phyloP scores from a whole-genome alignment of 2,888 invertebrate species.

The Agonopterix heracliana region DNA sequence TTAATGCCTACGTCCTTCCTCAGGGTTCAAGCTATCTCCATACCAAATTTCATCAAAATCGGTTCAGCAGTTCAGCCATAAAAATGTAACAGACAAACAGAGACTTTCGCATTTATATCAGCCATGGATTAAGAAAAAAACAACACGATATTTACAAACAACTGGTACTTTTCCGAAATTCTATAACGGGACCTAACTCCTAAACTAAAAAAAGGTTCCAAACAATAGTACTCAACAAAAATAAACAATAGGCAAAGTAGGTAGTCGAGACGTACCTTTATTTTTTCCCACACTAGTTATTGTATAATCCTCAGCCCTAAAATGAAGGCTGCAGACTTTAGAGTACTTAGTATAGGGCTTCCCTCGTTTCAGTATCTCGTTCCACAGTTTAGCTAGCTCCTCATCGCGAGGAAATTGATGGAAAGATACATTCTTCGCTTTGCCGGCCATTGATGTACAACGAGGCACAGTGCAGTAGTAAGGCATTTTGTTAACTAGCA shows the following conservation, averaged over 20 bases:
- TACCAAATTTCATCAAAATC: too few relatives aligned
- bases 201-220: too few relatives aligned
- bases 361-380: slow-evolving; percentile 61
- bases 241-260: not conserved
- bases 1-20: too few relatives aligned
- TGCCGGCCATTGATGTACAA: slow-evolving; percentile 71
- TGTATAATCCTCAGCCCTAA: slow-evolving; percentile 62
- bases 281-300: slow-evolving; percentile 65
- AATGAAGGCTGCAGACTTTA: slow-evolving; percentile 70
- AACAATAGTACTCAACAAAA: too few relatives aligned
- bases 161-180: too few relatives aligned
- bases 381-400: slow-evolving; percentile 62
- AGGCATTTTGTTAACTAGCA: slow-evolving; percentile 55
- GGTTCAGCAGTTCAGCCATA: too few relatives aligned
- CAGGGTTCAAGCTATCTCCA: too few relatives aligned
- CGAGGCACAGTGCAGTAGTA: slow-evolving; percentile 72
- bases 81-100: too few relatives aligned
- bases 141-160: too few relatives aligned
- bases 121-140: too few relatives aligned
- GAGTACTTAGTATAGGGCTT: slow-evolving; percentile 72
- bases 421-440: slow-evolving; percentile 68
- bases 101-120: too few relatives aligned
- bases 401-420: slow-evolving; percentile 68
- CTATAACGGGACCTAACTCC: too few relatives aligned
- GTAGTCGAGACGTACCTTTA: slow-evolving; percentile 44